Conservation (phyloP, 2,113 vertebrate species). For the Numenius arquata region DNA sequence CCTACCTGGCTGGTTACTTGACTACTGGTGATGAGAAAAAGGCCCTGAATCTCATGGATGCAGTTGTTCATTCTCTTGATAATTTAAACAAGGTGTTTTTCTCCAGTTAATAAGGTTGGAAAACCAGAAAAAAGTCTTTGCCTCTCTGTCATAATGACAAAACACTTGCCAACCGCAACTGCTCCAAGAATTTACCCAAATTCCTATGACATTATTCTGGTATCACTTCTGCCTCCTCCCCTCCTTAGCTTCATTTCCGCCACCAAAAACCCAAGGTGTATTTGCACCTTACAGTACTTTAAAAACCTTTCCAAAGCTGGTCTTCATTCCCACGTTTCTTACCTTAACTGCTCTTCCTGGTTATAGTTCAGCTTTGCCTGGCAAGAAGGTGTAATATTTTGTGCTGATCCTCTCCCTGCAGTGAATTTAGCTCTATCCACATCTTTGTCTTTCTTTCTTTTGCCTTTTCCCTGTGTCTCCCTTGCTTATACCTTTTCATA, state of each 20-base stretch:
- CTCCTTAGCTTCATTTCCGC: not conserved
- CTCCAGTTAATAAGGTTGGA: not conserved
- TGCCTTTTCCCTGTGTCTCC: not conserved
- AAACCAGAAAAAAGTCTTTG: not conserved
- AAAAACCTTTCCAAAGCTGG: not conserved
- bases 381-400: not conserved
- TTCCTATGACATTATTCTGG: not conserved
- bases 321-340: not conserved
- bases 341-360: not conserved
- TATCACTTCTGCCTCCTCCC: not conserved
- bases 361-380: not conserved
- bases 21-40: not conserved
- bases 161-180: not conserved
- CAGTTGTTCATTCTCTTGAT: not conserved
- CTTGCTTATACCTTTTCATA: not conserved
- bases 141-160: not conserved
- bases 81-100: not conserved
- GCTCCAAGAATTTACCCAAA: not conserved
- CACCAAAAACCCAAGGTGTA: not conserved
- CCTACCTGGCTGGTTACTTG: not conserved
- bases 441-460: not conserved
- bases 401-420: not conserved
- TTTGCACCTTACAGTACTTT: not conserved
- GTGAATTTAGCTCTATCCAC: not conserved
- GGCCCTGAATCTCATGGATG: not conserved